Evolutionary conservation across 1,140 invertebrate genomes (phyloP).

Genomic region (Lordiphosa clarofinis): DNA sequence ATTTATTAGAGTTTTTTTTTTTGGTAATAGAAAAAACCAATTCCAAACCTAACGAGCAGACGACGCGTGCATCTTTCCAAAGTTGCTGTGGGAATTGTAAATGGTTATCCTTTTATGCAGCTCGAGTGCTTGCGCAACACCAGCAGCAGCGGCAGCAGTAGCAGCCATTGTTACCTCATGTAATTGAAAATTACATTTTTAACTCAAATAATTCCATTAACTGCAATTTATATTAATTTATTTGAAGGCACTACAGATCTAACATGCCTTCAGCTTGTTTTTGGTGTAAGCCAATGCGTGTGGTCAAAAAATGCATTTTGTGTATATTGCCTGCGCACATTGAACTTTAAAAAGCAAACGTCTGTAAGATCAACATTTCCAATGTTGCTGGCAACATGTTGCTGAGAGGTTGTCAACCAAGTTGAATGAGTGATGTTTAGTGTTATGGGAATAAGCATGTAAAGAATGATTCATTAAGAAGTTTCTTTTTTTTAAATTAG

Average conservation of each 20-base stretch:
- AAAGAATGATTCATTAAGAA: too few species aligned
- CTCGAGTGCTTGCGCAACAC: conserved; percentile 52
- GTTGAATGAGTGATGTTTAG: too few species aligned
- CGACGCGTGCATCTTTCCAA: conserved; percentile 69
- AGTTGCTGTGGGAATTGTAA: conserved; percentile 67
- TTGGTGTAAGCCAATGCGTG: conserved; percentile 1
- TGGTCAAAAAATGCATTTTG: conserved; percentile 13
- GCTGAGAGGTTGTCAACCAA: too few species aligned
- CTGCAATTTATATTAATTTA: conserved; percentile 70
- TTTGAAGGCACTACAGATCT: conserved; percentile 50
- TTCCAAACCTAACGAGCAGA: conserved; percentile 55
- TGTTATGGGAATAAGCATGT: too few species aligned
- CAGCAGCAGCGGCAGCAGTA: conserved; percentile 23
- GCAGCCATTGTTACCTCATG: conserved; percentile 46
- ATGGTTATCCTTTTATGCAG: conserved; percentile 73
- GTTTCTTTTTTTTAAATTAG: too few species aligned
- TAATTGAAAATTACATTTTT: conserved; percentile 61
- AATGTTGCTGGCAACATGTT: not conserved
- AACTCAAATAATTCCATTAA: conserved; percentile 42
- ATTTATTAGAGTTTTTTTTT: conserved; percentile 58
- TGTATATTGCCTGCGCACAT: conserved; percentile 29
- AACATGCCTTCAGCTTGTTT: conserved; percentile 8
- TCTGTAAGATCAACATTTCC: not conserved
- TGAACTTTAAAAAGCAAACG: conserved; percentile 44
- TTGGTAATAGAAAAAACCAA: conserved; percentile 22